Base-by-base conservation (phyloP, 2,888 invertebrate genomes). In the Leptinotarsa haldemani region DNA sequence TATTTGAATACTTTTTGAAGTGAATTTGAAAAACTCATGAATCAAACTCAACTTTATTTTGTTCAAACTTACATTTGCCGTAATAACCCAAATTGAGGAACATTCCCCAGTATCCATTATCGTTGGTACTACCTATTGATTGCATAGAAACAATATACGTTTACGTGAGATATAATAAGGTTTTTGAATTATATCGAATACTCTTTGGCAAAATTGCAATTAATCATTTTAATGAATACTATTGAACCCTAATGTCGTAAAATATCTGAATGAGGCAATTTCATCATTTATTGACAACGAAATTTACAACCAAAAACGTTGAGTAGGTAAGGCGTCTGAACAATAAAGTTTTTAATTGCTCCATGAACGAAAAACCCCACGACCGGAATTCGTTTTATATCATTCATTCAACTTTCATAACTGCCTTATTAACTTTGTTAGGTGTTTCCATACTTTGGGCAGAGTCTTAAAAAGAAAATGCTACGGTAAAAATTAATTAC, bases 361-460 rank as follows among this genome's bases (percentile, higher is more conserved):
- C 4, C 56, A 22, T 56, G 56, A 56, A 56, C 56, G 22, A 56
- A 56, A 56, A 56, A 56, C 22, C 13, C 3, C 56, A 22, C 20
- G 13, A 13, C 22, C 56, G 20, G 56, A 56, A 15, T 56, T 56
- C 22, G 13, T 56, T 56, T 56, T 22, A 56, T 56, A 56, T 56
- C 56, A 56, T 56, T 56, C 56, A 56, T 56, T 56, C 56, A 56
- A 56, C 56, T 56, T 56, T 56, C 56, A 56, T 56, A 56, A 56
- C 56, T 18, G 22, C 56, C 56, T 56, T 56, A 56, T 56, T 56
- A 56, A 56, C 56, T 56, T 56, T 56, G 20, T 56, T 15, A 56
- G 56, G 56, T 56, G 56, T 56, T 56, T 56, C 56, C 22, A 56
- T 56, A 56, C 56, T 56, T 22, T 20, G 22, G 56, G 2, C 56